Conservation (phyloP, 1,140 invertebrate genomes). For the Cherax quadricarinatus region DNA sequence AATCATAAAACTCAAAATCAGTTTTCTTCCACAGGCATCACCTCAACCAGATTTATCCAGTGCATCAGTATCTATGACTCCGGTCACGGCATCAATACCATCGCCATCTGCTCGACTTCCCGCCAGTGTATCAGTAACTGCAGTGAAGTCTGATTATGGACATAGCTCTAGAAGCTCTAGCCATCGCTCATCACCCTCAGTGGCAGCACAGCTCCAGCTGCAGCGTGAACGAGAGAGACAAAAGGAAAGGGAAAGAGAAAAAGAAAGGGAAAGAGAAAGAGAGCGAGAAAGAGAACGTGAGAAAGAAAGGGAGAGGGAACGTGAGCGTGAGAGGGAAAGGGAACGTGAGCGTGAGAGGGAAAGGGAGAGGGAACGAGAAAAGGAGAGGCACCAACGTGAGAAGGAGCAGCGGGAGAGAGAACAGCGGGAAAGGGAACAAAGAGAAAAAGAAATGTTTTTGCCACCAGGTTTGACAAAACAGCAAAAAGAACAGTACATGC, state of each 20-base stretch:
- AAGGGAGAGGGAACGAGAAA: slow-evolving; percentile 65
- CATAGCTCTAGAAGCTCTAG: slow-evolving; percentile 76
- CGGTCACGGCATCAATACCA: slow-evolving; percentile 57
- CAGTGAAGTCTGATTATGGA: slow-evolving; percentile 75
- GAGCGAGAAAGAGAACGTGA: slow-evolving; percentile 69
- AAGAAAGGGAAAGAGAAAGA: slow-evolving; percentile 62
- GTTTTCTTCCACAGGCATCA: slow-evolving; percentile 56
- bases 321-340: slow-evolving; percentile 68
- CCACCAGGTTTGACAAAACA: slow-evolving; percentile 73
- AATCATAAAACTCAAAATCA: not conserved
- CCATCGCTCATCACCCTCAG: slow-evolving; percentile 76
- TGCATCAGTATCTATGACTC: slow-evolving; percentile 69
- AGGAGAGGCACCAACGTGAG: slow-evolving; percentile 64
- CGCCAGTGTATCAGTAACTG: slow-evolving; percentile 71
- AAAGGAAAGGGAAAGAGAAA: slow-evolving; percentile 61
- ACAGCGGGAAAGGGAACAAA: slow-evolving; percentile 67
- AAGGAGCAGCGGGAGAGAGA: slow-evolving; percentile 72
- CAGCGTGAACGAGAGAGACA: slow-evolving; percentile 71
- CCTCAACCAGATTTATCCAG: slow-evolving; percentile 66
- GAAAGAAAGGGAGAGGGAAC: slow-evolving; percentile 62
- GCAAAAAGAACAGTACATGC: slow-evolving; percentile 73
- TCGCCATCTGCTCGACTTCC: slow-evolving; percentile 64
- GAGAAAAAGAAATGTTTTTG: slow-evolving; percentile 74
- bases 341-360: slow-evolving; percentile 70
- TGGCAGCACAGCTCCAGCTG: slow-evolving; percentile 74